Evolutionary conservation across 2,797 vertebrate genomes (phyloP), one percentile per base, ranked within the genome.

Genomic region (Lateolabrax maculatus): DNA sequence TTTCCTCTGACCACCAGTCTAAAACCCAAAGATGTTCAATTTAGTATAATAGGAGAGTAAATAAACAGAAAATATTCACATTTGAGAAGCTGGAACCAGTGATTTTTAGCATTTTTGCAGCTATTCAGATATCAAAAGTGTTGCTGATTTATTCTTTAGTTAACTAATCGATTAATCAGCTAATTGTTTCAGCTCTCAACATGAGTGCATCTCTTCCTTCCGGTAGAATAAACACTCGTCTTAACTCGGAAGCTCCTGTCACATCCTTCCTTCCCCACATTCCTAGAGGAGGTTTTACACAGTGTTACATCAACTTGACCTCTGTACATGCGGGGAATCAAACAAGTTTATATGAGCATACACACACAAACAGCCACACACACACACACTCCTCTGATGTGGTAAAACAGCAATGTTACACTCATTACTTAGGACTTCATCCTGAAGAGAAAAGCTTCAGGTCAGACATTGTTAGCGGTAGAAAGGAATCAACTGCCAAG

Each of bases 271-370:
- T 48, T 51, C 62, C 23, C 65, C 65, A 77, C 72, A 71, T 37
- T 84, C 57, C 76, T 69, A 77, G 68, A 79, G 34, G 44, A 84
- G 71, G 63, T 77, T 89, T 88, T 87, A 73, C 87, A 81, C 61
- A 27, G 67, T 62, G 79, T 92, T 92, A 91, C 84, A 87, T 90
- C 88, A 93, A 78, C 81, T 79, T 83, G 75, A 86, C 70, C 72
- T 19, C 34, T 60, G 21, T 21, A 58, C 61, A 67, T 10, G 29
- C 48, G 70, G 64, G n/a, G 48, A 74, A 72, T 73, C 68, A 74
- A 75, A 79, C 25, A 36, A 10, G 44, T 82, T 69, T 23, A 64
- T 65, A 25, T 19, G 29, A 61, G 34, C 37, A 61, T 16, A 6
- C 37, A 34, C 60, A 57, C 49, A 66, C 29, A 52, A 4, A 52